Evolutionary conservation across 2,797 vertebrate genomes (phyloP), one percentile per base, ranked within the genome.

Genomic region (Intellagama lesueurii): DNA sequence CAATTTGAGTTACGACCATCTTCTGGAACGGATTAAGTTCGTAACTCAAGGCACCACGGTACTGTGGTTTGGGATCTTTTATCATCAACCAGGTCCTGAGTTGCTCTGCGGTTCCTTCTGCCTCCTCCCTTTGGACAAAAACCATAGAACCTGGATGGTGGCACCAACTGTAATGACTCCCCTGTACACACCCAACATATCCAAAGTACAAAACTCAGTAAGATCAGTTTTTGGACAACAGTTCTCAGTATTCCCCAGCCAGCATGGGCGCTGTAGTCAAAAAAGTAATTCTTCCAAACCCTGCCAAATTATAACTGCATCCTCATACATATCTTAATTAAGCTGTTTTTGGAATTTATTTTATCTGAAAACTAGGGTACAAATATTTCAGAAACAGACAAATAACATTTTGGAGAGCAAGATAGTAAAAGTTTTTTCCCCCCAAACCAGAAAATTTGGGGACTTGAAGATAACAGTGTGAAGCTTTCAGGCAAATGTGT

Each of bases 291-390:
- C n/a, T 72, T 72, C 12, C 30, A 72, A 32, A 9, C 14, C 30
- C 12, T 72, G 32, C n/a, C 1, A 44, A 47, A 83, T 70, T 52
- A 52, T 83, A 70, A 70, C 8, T 70, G 82, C 68, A 70, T 2
- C 35, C 47, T 44, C 7, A 35, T 64, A 66, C 16, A 8, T 14
- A 66, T 78, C 66, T 86, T 86, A 66, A 84, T 24, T 56, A 85
- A 85, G 40, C n/a, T 85, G 47, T n/a, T 73, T 52, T 73, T n/a
- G 47, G 70, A 85, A 85, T 22, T 44, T 73, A 73, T 73, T 47
- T 85, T 40, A 24, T 26, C 81, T 35, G n/a, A 60, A 81, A 81
- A 22, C 17, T 40, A 35, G 19, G n/a, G 24, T 24, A 7, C 52
- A 76, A 76, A 44, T 44, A 44, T 76, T 76, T 68, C 52, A 56